Evolutionary conservation across 2,113 vertebrate genomes (phyloP), one percentile per base, ranked within the genome.

Genomic region (Pardalotus punctatus): DNA sequence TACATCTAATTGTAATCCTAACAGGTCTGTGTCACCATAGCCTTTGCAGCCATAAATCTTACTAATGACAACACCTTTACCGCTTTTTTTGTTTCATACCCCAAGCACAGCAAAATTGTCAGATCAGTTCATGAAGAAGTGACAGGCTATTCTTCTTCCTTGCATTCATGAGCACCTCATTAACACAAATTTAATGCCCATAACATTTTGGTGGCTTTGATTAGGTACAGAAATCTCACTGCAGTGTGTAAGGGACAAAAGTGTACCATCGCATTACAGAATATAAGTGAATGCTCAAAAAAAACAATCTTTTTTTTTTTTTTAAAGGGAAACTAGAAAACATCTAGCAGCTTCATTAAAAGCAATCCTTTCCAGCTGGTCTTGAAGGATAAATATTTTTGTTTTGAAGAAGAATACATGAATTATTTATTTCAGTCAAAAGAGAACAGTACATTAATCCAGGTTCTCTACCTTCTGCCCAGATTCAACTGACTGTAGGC

Each of bases 381-480:
- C 77, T 94, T 96, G 67, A 96, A 97, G 77, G 40, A 96, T 35
- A 83, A 91, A 64, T 83, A 20, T 85, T 96, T 91, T 84, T 94
- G 65, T 80, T 90, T 95, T 77, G 77, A 97, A 86, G 90, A 53
- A 91, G 80, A 94, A 77, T 69, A 60, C 65, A 81, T 87, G 90
- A 97, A 96, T 95, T 91, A 95, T 97, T 97, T 96, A 91, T 97
- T 83, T 88, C 79, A 95, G 47, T 96, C 88, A 97, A 97, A 95
- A 90, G 33, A 92, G 43, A 96, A 47, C 21, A 19, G 70, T 72
- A 84, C 61, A 72, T 87, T 92, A 94, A 85, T 94, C 83, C 82
- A 74, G 54, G 65, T 82, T 96, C 94, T 83, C 51, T 91, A 90
- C 67, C 64, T 97, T 96, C 92, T 97, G 24, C 90, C 71, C 67